Evolutionary conservation across 1,140 invertebrate species (phyloP).

Genomic region (Neodiprion virginianus): DNA sequence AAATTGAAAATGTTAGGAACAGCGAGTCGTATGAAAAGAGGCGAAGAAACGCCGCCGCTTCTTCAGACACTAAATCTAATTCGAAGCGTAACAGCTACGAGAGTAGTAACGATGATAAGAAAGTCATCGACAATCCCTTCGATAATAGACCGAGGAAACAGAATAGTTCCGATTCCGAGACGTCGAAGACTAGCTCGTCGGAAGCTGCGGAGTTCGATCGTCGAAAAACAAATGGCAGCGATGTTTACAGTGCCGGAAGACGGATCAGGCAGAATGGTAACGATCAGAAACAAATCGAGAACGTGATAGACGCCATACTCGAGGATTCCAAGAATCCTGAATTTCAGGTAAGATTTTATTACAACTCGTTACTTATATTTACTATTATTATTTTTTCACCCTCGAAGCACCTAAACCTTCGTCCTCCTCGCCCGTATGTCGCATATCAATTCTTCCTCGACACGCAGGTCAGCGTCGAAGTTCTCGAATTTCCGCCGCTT

Average conservation of each 20-base stretch:
- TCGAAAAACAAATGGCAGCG: constrained; percentile 44
- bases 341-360: constrained; percentile 47
- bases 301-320: constrained; percentile 59
- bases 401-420: too few relatives aligned
- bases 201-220: constrained; percentile 43
- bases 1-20: constrained; percentile 56
- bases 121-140: constrained; percentile 32
- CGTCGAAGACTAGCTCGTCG: constrained; percentile 43
- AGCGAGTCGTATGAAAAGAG: constrained; percentile 38
- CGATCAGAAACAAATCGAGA: constrained; percentile 59
- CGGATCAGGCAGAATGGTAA: constrained; percentile 48
- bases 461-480: constrained; percentile 64
- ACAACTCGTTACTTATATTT: too few relatives aligned
- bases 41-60: constrained; percentile 37
- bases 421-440: too few relatives aligned
- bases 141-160: constrained; percentile 37
- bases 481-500: constrained; percentile 77
- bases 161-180: constrained; percentile 49
- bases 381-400: too few relatives aligned
- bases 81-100: constrained; percentile 50
- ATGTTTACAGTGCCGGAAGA: constrained; percentile 48
- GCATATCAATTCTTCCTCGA: constrained; percentile 35
- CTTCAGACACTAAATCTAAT: constrained; percentile 32
- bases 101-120: constrained; percentile 36
- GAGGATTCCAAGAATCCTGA: constrained; percentile 60